These are phyloP conservation scores for Rhingia campestris DNA, from an alignment of 2,888 invertebrate genomes.

Conservation along the genomic window DNA sequence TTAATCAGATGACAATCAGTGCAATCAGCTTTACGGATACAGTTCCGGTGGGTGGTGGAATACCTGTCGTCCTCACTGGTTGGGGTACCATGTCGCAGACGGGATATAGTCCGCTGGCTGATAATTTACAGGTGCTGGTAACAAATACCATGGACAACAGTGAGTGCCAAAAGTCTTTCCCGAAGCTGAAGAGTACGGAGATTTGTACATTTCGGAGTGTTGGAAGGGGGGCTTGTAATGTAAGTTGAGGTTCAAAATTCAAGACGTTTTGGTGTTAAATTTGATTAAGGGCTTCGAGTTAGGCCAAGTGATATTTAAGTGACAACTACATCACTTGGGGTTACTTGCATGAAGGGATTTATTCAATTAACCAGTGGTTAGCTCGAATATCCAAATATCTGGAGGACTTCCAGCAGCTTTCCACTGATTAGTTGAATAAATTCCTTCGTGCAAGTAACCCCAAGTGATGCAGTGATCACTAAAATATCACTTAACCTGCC, in stretches of 20 bases:
- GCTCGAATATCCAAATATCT: too few species aligned
- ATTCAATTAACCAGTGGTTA: too few species aligned
- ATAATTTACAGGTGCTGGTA: constrained; percentile 77
- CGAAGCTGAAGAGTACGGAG: not conserved
- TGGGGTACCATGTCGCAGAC: constrained; percentile 80
- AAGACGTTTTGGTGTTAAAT: too few species aligned
- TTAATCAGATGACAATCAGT: constrained; percentile 79
- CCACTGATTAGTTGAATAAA: too few species aligned
- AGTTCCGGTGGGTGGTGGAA: constrained; percentile 78
- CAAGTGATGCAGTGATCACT: too few species aligned
- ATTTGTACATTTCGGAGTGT: constrained; percentile 16
- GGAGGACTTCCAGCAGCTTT: too few species aligned
- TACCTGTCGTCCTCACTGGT: constrained; percentile 79
- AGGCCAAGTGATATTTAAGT: too few species aligned
- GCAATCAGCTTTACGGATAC: constrained; percentile 81
- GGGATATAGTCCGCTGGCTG: constrained; percentile 15
- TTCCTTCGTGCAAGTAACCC: too few species aligned
- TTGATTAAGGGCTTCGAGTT: too few species aligned
- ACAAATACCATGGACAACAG: constrained; percentile 80
- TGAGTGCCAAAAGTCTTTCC: constrained; percentile 77
- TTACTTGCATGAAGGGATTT: too few species aligned
- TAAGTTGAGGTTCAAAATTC: not conserved
- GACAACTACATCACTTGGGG: too few species aligned
- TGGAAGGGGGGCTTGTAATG: constrained; percentile 32
- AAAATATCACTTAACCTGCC: too few species aligned